A percentile compares a stretch with the other conserved stretches of the same genome.
Evolutionary conservation across 2,113 vertebrate genomes (phyloP).

Genomic region (Notarius quadriscutis): DNA sequence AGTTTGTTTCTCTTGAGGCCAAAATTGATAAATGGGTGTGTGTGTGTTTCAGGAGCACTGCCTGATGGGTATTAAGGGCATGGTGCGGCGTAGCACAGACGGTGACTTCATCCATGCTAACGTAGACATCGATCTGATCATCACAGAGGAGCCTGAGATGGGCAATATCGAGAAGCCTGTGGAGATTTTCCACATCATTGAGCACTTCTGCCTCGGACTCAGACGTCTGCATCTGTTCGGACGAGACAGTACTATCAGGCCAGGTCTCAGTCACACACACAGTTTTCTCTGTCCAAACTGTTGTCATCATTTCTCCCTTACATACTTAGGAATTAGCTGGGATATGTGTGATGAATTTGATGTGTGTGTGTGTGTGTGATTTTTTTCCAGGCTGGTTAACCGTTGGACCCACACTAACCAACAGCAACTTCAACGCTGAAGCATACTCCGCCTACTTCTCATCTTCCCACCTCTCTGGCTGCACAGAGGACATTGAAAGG

Average conservation of each 20-base stretch:
- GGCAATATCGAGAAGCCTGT: conserved; percentile 98
- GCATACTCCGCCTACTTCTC: conserved; percentile 86
- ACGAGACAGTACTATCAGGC: conserved; percentile 93
- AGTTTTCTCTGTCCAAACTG: background rate
- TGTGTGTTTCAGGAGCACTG: conserved; percentile 85
- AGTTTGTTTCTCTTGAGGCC: background rate
- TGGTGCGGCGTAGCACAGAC: conserved; percentile 90
- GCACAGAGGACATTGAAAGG: conserved; percentile 95
- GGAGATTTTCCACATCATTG: conserved; percentile 98
- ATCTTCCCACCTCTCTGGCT: conserved; percentile 87
- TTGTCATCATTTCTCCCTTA: background rate
- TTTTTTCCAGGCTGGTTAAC: conserved; percentile 87
- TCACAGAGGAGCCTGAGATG: conserved; percentile 96
- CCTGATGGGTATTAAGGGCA: conserved; percentile 98
- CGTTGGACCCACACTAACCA: conserved; percentile 94
- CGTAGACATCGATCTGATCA: conserved; percentile 97
- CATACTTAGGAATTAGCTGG: background rate
- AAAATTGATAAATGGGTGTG: background rate
- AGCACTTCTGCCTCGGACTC: conserved; percentile 94
- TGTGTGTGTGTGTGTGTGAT: background rate
- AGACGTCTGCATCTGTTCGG: conserved; percentile 93
- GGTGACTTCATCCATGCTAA: conserved; percentile 98
- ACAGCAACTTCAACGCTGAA: conserved; percentile 96
- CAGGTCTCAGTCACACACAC: conserved; percentile 65
- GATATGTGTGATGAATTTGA: background rate